phyloP scores from a whole-genome alignment of 1,140 invertebrate genomes.

The Eueides isabella region DNA sequence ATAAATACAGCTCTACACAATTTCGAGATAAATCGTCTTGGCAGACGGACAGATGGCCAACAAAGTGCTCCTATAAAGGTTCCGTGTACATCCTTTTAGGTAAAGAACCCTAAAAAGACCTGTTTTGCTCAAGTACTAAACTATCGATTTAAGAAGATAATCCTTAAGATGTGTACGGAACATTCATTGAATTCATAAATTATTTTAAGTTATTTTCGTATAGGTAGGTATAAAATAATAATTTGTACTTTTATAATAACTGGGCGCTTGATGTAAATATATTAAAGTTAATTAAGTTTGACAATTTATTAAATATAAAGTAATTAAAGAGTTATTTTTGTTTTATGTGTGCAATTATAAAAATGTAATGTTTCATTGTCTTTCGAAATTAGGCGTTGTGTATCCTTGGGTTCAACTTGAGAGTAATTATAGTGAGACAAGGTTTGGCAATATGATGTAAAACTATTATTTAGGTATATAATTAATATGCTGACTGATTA shows the following conservation, averaged over 20 bases:
- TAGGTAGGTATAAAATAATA: too few relatives aligned
- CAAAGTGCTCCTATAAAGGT: too few relatives aligned
- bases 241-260: background rate
- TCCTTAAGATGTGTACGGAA: too few relatives aligned
- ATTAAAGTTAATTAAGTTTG: background rate
- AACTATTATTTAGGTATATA: background rate
- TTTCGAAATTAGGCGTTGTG: conserved; percentile 16
- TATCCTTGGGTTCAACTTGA: conserved; percentile 18
- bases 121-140: too few relatives aligned
- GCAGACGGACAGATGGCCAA: too few relatives aligned
- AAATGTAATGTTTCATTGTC: conserved; percentile 19
- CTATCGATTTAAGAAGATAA: too few relatives aligned
- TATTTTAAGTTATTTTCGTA: too few relatives aligned
- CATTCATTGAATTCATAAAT: too few relatives aligned
- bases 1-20: too few relatives aligned
- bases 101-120: too few relatives aligned
- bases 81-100: too few relatives aligned
- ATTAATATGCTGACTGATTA: background rate
- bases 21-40: too few relatives aligned
- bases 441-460: conserved; percentile 16
- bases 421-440: conserved; percentile 19
- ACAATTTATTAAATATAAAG: background rate
- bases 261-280: background rate
- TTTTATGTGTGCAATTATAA: conserved; percentile 3
- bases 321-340: background rate